Percentiles rank a stretch among this genome's conserved stretches.
Evolutionary conservation across 2,113 vertebrate species (phyloP).

Genomic region (Scortum barcoo): DNA sequence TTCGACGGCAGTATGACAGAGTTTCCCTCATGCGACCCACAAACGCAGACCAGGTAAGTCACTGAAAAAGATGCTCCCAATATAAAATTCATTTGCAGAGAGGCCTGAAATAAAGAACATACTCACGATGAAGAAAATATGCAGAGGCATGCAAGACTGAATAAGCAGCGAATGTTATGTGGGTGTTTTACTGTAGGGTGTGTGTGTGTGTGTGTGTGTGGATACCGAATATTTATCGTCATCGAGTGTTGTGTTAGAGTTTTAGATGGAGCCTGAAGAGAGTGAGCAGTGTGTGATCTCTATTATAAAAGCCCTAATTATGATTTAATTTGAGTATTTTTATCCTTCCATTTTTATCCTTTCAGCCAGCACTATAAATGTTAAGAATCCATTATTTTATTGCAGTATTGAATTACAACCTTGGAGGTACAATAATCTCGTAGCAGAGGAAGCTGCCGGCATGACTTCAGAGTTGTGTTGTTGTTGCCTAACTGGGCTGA

Average conservation of each 20-base stretch:
- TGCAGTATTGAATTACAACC: neutral
- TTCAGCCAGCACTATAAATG: neutral
- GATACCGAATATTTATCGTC: neutral
- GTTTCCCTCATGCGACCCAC: slow-evolving; percentile 98
- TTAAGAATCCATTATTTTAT: neutral
- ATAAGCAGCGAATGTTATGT: neutral
- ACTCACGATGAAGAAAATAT: neutral
- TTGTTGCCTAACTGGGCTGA: slow-evolving; percentile 23
- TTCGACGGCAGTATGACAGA: slow-evolving; percentile 91
- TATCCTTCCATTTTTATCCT: slow-evolving; percentile 3
- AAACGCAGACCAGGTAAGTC: slow-evolving; percentile 90
- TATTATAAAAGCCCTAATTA: neutral
- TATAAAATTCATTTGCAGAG: neutral
- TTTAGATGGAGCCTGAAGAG: slow-evolving; percentile 8
- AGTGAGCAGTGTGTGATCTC: slow-evolving; percentile 37
- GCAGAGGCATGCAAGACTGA: neutral
- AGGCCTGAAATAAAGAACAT: neutral
- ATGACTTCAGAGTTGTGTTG: slow-evolving; percentile 12
- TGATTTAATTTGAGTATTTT: neutral
- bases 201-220: neutral
- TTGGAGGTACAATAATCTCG: neutral
- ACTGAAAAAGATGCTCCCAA: neutral
- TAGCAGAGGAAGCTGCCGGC: slow-evolving; percentile 33
- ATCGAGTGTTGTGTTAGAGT: neutral
- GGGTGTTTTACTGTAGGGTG: slow-evolving; percentile 14